Evolutionary conservation across 2,113 vertebrate species (phyloP).

Genomic region (Hiodon tergisus): DNA sequence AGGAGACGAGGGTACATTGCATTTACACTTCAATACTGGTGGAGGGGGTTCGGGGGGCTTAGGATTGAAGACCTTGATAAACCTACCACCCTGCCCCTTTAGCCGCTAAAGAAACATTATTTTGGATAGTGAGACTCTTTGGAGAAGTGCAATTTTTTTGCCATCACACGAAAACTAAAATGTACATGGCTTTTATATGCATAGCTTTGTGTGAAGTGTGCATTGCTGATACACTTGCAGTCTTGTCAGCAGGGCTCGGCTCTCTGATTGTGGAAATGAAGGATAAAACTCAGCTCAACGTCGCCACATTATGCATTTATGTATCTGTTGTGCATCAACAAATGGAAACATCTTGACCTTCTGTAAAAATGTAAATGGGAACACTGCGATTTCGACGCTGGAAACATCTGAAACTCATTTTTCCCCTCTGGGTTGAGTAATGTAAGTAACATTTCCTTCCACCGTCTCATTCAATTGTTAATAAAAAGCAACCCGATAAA

Average conservation of each 20-base stretch:
- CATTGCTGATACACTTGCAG: background rate
- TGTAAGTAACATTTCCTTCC: slow-evolving; percentile 15
- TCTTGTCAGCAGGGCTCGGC: background rate
- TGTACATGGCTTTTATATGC: slow-evolving; percentile 2
- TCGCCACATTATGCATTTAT: slow-evolving; percentile 21
- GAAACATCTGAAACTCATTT: slow-evolving; percentile 19
- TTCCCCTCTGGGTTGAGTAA: slow-evolving; percentile 15
- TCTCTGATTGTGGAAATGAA: slow-evolving; percentile 1
- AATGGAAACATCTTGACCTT: slow-evolving; percentile 20
- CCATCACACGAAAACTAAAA: background rate
- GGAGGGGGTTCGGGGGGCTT: slow-evolving; percentile 69
- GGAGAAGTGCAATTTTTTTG: too few species aligned
- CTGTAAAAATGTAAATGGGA: slow-evolving; percentile 24
- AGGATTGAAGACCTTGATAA: slow-evolving; percentile 67
- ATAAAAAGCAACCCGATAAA: slow-evolving; percentile 45
- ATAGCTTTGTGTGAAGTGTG: background rate
- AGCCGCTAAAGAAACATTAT: too few species aligned
- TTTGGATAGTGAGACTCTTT: too few species aligned
- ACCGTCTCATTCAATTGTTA: slow-evolving; percentile 42
- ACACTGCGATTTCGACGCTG: slow-evolving; percentile 14
- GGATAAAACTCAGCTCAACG: slow-evolving; percentile 17
- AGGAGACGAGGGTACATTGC: slow-evolving; percentile 70
- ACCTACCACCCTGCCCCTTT: slow-evolving; percentile 49
- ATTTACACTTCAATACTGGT: slow-evolving; percentile 65
- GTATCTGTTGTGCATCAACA: slow-evolving; percentile 15